phyloP scores from a whole-genome alignment of 2,113 vertebrate species.

The Phaethon lepturus region DNA sequence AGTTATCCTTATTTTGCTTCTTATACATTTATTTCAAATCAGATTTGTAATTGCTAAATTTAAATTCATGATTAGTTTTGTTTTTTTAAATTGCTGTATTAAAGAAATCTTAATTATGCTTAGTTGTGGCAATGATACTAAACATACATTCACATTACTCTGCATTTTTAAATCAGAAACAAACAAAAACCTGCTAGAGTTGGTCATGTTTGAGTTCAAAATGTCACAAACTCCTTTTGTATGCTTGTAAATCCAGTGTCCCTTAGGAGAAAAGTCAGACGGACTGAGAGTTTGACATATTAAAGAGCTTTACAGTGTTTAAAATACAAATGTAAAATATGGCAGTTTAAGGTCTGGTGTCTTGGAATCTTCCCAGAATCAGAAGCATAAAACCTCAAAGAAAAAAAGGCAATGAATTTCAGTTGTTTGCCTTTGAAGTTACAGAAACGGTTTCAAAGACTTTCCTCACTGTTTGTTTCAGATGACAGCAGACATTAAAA shows the following conservation, averaged over 20 bases:
- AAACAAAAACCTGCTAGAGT: background rate
- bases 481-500: slow-evolving; percentile 75
- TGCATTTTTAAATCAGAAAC: background rate
- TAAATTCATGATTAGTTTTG: background rate
- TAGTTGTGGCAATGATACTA: background rate
- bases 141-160: fast-evolving
- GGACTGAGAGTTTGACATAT: background rate
- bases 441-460: background rate
- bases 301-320: background rate
- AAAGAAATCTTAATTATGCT: background rate
- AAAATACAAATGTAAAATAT: background rate
- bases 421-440: background rate
- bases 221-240: background rate
- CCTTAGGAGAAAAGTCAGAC: background rate
- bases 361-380: background rate
- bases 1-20: background rate
- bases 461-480: slow-evolving; percentile 59
- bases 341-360: background rate
- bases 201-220: background rate
- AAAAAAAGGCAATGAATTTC: background rate
- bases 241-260: background rate
- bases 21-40: background rate
- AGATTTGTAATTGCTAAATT: background rate
- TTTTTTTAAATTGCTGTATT: background rate
- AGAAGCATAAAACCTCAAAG: background rate